Conservation (phyloP, 2,113 vertebrate species). For the Echinops telfairi region DNA sequence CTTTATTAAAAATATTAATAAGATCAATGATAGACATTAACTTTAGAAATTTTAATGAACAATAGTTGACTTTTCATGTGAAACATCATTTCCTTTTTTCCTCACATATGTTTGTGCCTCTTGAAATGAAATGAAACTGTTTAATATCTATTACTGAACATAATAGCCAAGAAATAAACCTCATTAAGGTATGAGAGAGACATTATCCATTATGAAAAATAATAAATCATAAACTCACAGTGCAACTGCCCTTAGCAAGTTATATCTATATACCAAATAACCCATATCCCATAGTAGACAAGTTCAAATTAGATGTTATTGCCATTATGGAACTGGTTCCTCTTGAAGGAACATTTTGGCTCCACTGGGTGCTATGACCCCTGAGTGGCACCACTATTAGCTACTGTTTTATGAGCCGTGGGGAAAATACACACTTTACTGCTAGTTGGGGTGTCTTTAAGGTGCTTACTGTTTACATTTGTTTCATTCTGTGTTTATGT, state of each 20-base stretch:
- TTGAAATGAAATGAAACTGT: background rate
- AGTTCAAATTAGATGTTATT: conserved; percentile 31
- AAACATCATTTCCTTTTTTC: background rate
- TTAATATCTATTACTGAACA: background rate
- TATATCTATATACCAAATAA: background rate
- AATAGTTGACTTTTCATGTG: background rate
- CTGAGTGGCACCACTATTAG: background rate
- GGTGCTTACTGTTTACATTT: background rate
- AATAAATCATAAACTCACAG: background rate
- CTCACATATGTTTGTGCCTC: background rate
- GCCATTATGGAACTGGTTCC: background rate
- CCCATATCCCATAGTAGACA: background rate
- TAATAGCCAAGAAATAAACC: background rate
- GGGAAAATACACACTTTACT: background rate
- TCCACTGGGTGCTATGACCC: background rate
- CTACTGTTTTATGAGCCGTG: background rate
- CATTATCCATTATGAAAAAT: background rate
- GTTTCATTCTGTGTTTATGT: background rate
- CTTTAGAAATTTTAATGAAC: background rate
- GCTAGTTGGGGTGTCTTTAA: background rate
- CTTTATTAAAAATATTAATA: background rate
- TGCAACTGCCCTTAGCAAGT: background rate
- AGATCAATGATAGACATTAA: background rate
- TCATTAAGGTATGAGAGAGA: background rate
- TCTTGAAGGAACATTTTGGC: background rate